A percentile compares a stretch with the other conserved stretches of the same genome.
Evolutionary conservation across 2,797 vertebrate species (phyloP).

Genomic region (Bovichtus variegatus): DNA sequence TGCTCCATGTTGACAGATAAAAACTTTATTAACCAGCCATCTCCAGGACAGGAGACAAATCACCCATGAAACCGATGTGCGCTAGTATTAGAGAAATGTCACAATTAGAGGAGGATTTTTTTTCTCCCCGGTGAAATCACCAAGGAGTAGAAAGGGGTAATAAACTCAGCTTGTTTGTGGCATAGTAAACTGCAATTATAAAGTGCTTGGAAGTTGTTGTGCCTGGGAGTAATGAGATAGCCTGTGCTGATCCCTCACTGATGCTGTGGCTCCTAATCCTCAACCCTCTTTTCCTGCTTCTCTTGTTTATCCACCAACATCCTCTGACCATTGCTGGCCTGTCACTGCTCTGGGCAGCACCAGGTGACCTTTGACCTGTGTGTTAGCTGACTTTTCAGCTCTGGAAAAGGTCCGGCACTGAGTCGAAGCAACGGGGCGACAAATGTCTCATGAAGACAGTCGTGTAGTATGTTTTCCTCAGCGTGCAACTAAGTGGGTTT

Average conservation of each 20-base stretch:
- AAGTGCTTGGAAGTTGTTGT: constrained; percentile 79
- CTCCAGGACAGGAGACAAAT: constrained; percentile 73
- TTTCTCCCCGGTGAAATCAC: constrained; percentile 56
- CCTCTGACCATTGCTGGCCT: constrained; percentile 71
- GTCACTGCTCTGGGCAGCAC: constrained; percentile 55
- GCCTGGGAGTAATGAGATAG: constrained; percentile 79
- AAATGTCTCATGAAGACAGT: constrained; percentile 31
- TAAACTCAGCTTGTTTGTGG: constrained; percentile 82
- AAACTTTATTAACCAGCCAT: constrained; percentile 82
- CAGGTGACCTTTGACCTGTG: constrained; percentile 56
- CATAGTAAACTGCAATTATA: constrained; percentile 79
- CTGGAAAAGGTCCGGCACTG: constrained; percentile 31
- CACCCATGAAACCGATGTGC: constrained; percentile 64
- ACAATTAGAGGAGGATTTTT: constrained; percentile 80
- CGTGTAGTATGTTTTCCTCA: constrained; percentile 13
- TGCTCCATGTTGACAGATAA: constrained; percentile 76
- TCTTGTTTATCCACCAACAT: constrained; percentile 74
- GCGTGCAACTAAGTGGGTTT: constrained; percentile 25
- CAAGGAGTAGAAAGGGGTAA: constrained; percentile 65
- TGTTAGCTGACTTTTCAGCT: constrained; percentile 63
- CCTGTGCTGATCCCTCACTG: constrained; percentile 81
- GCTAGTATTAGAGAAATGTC: constrained; percentile 75
- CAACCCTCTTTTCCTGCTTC: constrained; percentile 65
- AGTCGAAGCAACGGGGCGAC: constrained; percentile 17
- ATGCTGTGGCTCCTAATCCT: constrained; percentile 82